Conservation (phyloP, 2,888 invertebrate species). For the Belgica antarctica region DNA sequence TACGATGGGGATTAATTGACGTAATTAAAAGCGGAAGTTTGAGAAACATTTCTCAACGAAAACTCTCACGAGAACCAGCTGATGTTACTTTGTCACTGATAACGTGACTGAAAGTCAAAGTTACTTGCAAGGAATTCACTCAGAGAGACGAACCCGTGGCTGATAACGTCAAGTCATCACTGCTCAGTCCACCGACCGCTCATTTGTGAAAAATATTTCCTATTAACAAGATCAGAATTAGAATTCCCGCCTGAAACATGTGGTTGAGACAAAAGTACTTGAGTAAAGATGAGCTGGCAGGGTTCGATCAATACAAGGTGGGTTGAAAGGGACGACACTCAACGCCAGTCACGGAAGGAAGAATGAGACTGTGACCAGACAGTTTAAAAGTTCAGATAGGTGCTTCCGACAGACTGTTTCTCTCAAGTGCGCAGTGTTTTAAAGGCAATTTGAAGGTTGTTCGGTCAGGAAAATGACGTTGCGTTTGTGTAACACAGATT, state of each 20-base stretch:
- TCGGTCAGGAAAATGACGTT: too few species aligned
- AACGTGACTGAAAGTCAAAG: background rate
- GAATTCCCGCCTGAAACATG: slow-evolving; percentile 49
- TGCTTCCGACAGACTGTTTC: too few species aligned
- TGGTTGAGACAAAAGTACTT: slow-evolving; percentile 53
- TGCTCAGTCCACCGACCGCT: background rate
- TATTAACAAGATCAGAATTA: slow-evolving; percentile 18
- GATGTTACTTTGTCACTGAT: background rate
- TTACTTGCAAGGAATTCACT: background rate
- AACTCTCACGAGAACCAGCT: background rate
- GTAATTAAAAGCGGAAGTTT: slow-evolving; percentile 1
- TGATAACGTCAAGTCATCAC: slow-evolving; percentile 23
- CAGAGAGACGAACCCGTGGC: background rate
- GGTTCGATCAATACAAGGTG: slow-evolving; percentile 56
- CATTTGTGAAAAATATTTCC: background rate
- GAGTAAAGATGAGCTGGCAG: slow-evolving; percentile 53
- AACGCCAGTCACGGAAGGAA: too few species aligned
- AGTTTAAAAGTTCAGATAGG: too few species aligned
- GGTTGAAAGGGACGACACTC: too few species aligned
- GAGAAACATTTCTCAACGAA: background rate
- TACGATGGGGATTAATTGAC: background rate
- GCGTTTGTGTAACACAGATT: too few species aligned
- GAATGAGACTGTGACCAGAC: too few species aligned
- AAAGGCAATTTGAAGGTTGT: too few species aligned
- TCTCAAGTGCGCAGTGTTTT: too few species aligned